Conservation (phyloP, 2,113 vertebrate species). For the Zonotrichia leucophrys region DNA sequence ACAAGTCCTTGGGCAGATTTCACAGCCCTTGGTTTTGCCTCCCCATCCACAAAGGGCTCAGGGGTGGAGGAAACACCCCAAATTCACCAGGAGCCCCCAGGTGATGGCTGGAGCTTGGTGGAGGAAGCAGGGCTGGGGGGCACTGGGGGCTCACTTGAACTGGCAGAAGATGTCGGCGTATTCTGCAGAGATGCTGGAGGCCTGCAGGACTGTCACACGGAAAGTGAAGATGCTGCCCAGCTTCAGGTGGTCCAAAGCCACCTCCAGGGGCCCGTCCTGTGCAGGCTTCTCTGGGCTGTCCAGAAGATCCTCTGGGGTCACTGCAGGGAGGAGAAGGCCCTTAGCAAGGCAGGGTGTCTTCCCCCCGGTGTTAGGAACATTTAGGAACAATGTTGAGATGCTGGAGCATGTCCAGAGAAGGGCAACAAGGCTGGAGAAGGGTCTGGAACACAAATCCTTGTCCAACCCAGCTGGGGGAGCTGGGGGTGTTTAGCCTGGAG, state of each 20-base stretch:
- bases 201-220: constrained; percentile 94
- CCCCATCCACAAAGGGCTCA: background rate
- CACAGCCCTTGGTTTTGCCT: background rate
- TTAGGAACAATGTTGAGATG: background rate
- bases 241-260: constrained; percentile 83
- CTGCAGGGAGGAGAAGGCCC: background rate
- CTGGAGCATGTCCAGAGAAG: background rate
- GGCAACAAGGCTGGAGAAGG: background rate
- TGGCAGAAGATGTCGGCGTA: constrained; percentile 99
- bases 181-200: constrained; percentile 95
- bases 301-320: constrained; percentile 77
- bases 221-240: constrained; percentile 93
- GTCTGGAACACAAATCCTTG: background rate
- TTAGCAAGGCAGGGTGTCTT: background rate
- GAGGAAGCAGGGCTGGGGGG: background rate
- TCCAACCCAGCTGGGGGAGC: background rate
- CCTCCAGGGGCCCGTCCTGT: constrained; percentile 75
- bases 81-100: accelerated
- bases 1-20: background rate
- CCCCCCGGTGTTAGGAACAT: background rate
- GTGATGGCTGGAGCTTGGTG: background rate
- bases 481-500: background rate
- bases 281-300: constrained; percentile 81
- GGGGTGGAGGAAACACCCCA: background rate
- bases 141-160: constrained; percentile 85